Evolutionary conservation across 2,797 vertebrate genomes (phyloP).

Genomic region (Avahi laniger): DNA sequence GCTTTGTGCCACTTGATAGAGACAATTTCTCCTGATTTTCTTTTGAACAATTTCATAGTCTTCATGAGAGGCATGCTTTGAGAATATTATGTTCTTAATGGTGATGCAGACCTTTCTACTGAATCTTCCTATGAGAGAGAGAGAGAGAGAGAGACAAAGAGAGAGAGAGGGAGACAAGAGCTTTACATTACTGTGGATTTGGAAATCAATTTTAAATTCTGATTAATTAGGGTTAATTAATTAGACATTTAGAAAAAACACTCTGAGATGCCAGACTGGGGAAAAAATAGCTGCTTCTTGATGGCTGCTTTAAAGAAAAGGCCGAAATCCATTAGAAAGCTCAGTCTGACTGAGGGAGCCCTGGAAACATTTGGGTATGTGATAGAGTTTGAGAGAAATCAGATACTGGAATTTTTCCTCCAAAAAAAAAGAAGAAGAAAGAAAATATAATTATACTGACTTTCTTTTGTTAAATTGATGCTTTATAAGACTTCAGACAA

Average conservation of each 20-base stretch:
- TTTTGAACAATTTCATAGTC: slow-evolving; percentile 68
- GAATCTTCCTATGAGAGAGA: not conserved
- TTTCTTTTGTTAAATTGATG: not conserved
- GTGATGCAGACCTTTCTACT: slow-evolving; percentile 26
- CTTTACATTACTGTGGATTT: slow-evolving; percentile 43
- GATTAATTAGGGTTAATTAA: slow-evolving; percentile 77
- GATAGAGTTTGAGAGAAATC: slow-evolving; percentile 13
- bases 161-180: not conserved
- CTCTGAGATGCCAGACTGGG: slow-evolving; percentile 21
- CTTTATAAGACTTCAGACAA: not conserved
- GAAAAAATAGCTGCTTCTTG: slow-evolving; percentile 2
- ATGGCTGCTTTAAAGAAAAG: slow-evolving; percentile 50
- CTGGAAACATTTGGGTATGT: not conserved
- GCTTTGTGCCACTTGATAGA: slow-evolving; percentile 71
- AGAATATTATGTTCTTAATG: slow-evolving; percentile 67
- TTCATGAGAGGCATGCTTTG: slow-evolving; percentile 53
- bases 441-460: not conserved
- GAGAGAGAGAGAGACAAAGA: not conserved
- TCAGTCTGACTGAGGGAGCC: slow-evolving; percentile 25
- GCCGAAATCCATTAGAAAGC: not conserved
- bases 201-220: slow-evolving; percentile 61
- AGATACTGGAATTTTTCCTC: slow-evolving; percentile 13
- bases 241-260: slow-evolving; percentile 59
- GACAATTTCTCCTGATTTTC: slow-evolving; percentile 74
- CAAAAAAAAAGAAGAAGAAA: not conserved